These are phyloP conservation scores for Neodiprion fabricii DNA, from an alignment of 1,140 invertebrate species.

Conservation along the genomic window DNA sequence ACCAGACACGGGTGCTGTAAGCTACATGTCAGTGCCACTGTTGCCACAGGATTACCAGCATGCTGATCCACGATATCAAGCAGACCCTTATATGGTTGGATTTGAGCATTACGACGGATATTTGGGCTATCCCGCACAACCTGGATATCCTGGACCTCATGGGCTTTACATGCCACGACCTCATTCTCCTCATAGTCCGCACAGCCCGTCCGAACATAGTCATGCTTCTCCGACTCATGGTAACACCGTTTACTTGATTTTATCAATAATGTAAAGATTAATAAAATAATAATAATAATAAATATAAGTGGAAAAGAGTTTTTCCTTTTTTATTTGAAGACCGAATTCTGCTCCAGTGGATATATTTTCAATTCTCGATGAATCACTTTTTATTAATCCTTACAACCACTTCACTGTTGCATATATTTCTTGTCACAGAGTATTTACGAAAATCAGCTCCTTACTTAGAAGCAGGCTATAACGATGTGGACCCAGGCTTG, in stretches of 20 bases:
- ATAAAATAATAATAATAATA: too few relatives aligned
- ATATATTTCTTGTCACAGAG: constrained; percentile 51
- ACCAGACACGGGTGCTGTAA: constrained; percentile 65
- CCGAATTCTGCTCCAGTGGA: constrained; percentile 14
- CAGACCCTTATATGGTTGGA: constrained; percentile 60
- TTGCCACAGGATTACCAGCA: constrained; percentile 60
- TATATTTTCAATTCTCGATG: too few relatives aligned
- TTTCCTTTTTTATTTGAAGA: background rate
- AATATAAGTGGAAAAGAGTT: too few relatives aligned
- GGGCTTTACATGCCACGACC: constrained; percentile 58
- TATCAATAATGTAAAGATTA: too few relatives aligned
- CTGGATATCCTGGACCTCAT: constrained; percentile 56
- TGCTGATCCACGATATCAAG: constrained; percentile 53
- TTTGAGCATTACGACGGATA: constrained; percentile 59
- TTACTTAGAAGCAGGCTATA: constrained; percentile 68
- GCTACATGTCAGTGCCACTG: constrained; percentile 58
- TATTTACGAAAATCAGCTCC: constrained; percentile 65
- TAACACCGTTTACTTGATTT: constrained; percentile 23
- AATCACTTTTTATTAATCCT: too few relatives aligned
- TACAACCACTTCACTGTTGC: background rate
- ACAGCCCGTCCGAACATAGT: constrained; percentile 59
- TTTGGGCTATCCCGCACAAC: constrained; percentile 55
- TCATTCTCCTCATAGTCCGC: constrained; percentile 58
- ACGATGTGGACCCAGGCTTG: constrained; percentile 69
- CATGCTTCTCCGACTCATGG: constrained; percentile 58